A percentile compares a stretch with the other conserved stretches of the same genome.
phyloP scores from a whole-genome alignment of 1,140 invertebrate genomes.

The Dendroctonus valens region DNA sequence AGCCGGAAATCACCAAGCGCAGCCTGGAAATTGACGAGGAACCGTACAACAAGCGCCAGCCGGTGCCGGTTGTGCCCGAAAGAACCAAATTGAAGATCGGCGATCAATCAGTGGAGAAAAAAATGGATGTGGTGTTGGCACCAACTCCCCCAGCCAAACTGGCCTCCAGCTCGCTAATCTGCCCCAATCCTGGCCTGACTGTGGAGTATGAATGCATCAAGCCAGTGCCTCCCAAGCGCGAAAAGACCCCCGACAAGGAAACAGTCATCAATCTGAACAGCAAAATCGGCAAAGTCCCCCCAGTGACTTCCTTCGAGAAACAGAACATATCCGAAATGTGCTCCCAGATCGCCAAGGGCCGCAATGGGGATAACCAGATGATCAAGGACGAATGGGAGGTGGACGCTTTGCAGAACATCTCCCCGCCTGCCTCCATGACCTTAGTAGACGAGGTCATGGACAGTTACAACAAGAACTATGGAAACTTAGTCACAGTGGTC shows the following conservation, averaged over 20 bases:
- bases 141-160: neutral
- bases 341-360: constrained; percentile 12
- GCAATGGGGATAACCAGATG: constrained; percentile 13
- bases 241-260: constrained; percentile 28
- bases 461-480: constrained; percentile 27
- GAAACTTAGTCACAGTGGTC: constrained; percentile 23
- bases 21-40: constrained; percentile 8
- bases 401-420: constrained; percentile 8
- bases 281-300: constrained; percentile 2
- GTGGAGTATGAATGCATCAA: constrained; percentile 24
- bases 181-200: neutral
- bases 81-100: constrained; percentile 15
- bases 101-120: neutral
- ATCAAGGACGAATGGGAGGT: constrained; percentile 32
- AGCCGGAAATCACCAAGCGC: neutral
- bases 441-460: constrained; percentile 31
- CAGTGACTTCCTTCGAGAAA: constrained; percentile 24
- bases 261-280: constrained; percentile 20
- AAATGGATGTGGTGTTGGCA: neutral
- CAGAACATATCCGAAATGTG: constrained; percentile 14
- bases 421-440: constrained; percentile 15
- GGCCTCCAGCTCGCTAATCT: neutral
- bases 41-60: neutral
- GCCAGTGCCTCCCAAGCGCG: constrained; percentile 22
- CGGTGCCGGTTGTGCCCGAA: constrained; percentile 17